A percentile compares a stretch with the other conserved stretches of the same genome.
Conservation (phyloP, 2,113 vertebrate species). For the Limanda limanda region DNA sequence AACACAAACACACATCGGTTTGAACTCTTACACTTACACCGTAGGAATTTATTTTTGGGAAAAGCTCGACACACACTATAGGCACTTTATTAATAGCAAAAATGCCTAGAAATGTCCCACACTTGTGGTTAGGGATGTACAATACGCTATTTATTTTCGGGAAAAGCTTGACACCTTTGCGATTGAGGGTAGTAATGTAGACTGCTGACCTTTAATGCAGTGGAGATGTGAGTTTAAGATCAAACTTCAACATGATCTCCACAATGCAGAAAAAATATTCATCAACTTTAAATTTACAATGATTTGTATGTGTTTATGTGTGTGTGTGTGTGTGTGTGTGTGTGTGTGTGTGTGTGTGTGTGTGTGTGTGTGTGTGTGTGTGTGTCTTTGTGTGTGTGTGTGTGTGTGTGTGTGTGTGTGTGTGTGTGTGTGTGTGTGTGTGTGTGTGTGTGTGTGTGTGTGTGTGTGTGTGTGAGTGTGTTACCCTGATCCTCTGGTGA, state of each 20-base stretch:
- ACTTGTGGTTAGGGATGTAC: no score
- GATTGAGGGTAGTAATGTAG: slow-evolving; percentile 6
- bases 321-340: no score
- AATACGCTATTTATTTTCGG: slow-evolving; percentile 1
- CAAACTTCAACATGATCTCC: slow-evolving; percentile 4
- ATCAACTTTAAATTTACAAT: not conserved
- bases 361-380: no score
- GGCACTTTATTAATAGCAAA: no score
- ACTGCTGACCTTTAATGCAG: slow-evolving; percentile 34
- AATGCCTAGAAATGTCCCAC: no score
- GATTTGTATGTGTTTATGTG: not conserved
- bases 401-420: slow-evolving; percentile 2
- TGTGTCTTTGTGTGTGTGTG: no score
- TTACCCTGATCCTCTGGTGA: slow-evolving; percentile 71
- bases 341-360: no score
- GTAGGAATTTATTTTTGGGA: not conserved
- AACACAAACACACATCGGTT: not conserved
- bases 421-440: slow-evolving; percentile 5
- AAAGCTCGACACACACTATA: not conserved
- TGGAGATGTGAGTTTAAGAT: slow-evolving; percentile 6
- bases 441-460: no score
- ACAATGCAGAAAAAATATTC: not conserved
- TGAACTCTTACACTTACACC: not conserved
- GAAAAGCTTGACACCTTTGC: slow-evolving; percentile 1
- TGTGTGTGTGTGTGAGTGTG: not conserved